These are phyloP conservation scores for Eupristina koningsbergeri DNA, from an alignment of 1,140 invertebrate genomes.

Conservation along the genomic window DNA sequence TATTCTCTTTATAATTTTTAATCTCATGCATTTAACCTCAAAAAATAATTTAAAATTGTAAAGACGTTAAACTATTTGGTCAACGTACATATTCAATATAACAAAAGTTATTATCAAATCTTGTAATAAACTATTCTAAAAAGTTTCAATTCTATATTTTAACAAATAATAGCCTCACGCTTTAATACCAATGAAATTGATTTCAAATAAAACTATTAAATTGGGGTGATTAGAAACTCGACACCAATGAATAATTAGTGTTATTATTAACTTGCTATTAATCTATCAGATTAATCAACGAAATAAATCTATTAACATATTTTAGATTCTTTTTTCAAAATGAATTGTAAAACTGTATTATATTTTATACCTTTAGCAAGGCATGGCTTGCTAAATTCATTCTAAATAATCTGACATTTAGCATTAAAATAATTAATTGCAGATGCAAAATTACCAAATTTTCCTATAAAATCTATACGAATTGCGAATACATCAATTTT, in stretches of 20 bases:
- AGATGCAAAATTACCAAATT: no score
- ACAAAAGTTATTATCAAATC: not conserved
- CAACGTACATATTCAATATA: not conserved
- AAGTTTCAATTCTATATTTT: not conserved
- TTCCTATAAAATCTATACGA: no score
- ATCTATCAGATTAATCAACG: not conserved
- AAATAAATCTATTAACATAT: not conserved
- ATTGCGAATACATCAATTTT: no score
- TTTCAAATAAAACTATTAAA: not conserved
- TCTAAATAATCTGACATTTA: no score
- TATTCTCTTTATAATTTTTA: not conserved
- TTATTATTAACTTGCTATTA: not conserved
- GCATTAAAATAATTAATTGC: no score
- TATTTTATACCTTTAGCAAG: not conserved
- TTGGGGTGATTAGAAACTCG: not conserved
- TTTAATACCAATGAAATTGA: not conserved
- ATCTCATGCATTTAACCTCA: not conserved
- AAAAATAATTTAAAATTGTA: not conserved
- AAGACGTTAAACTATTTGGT: not conserved
- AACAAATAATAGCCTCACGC: not conserved
- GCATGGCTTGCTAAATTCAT: no score
- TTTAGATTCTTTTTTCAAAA: not conserved
- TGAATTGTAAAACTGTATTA: not conserved
- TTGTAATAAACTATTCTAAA: not conserved
- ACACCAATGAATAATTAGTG: not conserved